Base-by-base conservation (phyloP, 2,113 vertebrate genomes). In the Periophthalmodon schlosseri region DNA sequence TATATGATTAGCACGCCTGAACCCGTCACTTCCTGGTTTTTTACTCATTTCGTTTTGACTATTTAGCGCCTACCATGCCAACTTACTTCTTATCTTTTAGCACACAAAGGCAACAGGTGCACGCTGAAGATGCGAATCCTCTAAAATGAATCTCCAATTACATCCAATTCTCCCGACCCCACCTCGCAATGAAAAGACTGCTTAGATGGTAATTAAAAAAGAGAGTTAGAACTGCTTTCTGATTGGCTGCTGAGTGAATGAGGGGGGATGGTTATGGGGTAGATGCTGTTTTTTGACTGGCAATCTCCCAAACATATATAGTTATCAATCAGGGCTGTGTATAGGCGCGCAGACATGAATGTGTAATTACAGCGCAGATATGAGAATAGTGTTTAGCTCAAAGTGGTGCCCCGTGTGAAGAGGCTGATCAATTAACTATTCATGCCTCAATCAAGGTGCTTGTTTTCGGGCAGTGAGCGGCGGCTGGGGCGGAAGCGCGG, bases 371-470 rank as follows among this genome's bases (percentile, higher is more conserved):
- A 83, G 69, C 84, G 77, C 79, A 87, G 88, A 90, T 90, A 91
- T 85, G 90, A 91, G 93, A 94, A 93, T 88, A 83, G 87, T 84
- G 88, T 88, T 93, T 91, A 92, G 90, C 83, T 82, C 68, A 91
- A 91, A 93, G 90, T 83, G 39, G 79, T 86, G 87, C 79, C 74
- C 77, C 77, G 77, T 21, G 82, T 87, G 89, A 91, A 89, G 88
- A 86, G 88, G 84, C 86, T 91, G 93, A 94, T 94, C 91, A 94
- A 94, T 94, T 86, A 91, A 88, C 90, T 87, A 93, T 94, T 94
- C 92, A 93, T 79, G 86, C 86, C 89, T 91, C 89, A 94, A 95
- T 94, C 93, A 95, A 92, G 91, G 90, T 92, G 92, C 92, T 94
- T 94, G 93, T 94, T 94, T 93, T 92, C 77, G 79, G 87, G 82